Base-by-base conservation (phyloP, 2,888 invertebrate genomes). In the Tinea semifulvella region DNA sequence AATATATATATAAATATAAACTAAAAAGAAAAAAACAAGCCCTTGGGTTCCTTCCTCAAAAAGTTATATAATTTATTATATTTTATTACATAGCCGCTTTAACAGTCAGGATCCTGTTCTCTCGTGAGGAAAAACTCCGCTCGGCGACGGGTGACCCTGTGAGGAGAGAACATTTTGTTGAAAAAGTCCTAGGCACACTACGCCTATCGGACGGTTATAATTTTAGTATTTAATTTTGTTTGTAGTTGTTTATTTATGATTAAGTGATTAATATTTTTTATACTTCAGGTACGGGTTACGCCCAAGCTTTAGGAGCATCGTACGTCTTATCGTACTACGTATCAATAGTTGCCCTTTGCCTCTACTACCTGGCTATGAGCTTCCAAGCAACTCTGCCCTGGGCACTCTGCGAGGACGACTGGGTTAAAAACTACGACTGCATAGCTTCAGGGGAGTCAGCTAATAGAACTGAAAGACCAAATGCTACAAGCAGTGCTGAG, bases 281-380 rank as follows among this genome's bases (percentile, higher is more conserved):
- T 14, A 16, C 60, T 60, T 42, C 56, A 89, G 89, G 90, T 47
- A 84, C 89, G n/a, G 90, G 89, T 4, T 87, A 85, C 57, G 88
- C 88, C 0, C 88, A 89, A 57, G 79, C 85, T 2, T 60, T 88
- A 0, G 85, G 85, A 1, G 85, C 86, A 3, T 62, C 77, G 22
- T 87, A 85, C 51, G 87, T 92, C 1, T 83, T 89, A 1, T 87
- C 90, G 0, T 93, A 92, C 63, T 93, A 92, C 62, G 89, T 89
- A 46, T 87, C 89, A 0, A 71, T 92, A 43, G 86, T 92, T 71
- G 89, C 88, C 0, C 62, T 92, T 17, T 89, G 90, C 2, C 61
- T 92, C 1, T 91, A 85, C 63, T 93, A 92, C 65, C 71, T 92
- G 53, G 65, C 85, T 10, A 85, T 88, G 56, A 92, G 91, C 35